phyloP scores from a whole-genome alignment of 2,888 invertebrate species.

The Hydropsyche betteni region DNA sequence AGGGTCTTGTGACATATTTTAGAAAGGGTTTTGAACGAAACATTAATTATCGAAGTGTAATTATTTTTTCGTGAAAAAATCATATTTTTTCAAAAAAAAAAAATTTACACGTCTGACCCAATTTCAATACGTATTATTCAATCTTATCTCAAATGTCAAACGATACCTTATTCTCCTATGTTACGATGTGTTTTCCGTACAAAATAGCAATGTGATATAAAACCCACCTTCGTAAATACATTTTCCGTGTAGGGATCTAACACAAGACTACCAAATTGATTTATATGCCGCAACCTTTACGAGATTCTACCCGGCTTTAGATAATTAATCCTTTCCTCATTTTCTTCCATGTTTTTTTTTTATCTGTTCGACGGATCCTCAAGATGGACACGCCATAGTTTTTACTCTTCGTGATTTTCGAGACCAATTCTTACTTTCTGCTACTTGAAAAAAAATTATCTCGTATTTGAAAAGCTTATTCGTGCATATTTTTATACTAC shows the following conservation, averaged over 20 bases:
- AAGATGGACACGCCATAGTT: slow-evolving; percentile 24
- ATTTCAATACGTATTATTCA: slow-evolving; percentile 1
- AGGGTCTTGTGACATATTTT: slow-evolving; percentile 23
- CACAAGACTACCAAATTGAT: slow-evolving; percentile 35
- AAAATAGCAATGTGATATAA: slow-evolving; percentile 20
- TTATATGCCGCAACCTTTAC: slow-evolving; percentile 25
- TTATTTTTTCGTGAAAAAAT: neutral
- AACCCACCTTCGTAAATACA: slow-evolving; percentile 16
- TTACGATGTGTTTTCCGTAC: neutral
- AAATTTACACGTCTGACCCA: neutral
- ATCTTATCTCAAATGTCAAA: neutral
- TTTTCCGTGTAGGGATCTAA: slow-evolving; percentile 25
- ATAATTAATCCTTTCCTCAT: slow-evolving; percentile 30
- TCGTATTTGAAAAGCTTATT: too few species aligned
- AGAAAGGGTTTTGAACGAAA: slow-evolving; percentile 18
- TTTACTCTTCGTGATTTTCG: slow-evolving; percentile 21
- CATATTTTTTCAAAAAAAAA: neutral
- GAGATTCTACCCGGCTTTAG: slow-evolving; percentile 21
- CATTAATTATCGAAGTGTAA: slow-evolving; percentile 21
- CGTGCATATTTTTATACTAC: too few species aligned
- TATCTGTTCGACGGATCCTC: neutral
- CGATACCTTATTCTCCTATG: neutral
- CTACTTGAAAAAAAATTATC: too few species aligned
- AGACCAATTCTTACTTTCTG: neutral
- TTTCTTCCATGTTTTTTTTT: slow-evolving; percentile 15